Conservation (phyloP, 2,888 invertebrate species). For the Mesorhabditis spiculigera region DNA sequence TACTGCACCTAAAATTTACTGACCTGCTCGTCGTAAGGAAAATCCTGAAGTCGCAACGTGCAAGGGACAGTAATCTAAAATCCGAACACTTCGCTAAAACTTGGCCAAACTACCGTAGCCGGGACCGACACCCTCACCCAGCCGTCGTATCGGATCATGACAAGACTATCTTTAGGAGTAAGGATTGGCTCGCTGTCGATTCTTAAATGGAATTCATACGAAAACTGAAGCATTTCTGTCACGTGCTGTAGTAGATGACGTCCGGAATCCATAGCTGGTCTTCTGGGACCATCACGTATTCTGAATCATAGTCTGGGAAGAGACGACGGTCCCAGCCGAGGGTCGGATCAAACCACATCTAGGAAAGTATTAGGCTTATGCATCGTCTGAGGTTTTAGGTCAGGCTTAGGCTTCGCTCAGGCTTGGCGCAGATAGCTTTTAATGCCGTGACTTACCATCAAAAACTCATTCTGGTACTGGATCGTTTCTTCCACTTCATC, state of each 20-base stretch:
- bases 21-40: background rate
- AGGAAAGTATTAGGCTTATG: background rate
- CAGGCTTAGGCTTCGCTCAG: too few relatives aligned
- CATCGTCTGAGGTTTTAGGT: too few relatives aligned
- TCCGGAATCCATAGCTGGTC: background rate
- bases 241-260: constrained; percentile 4
- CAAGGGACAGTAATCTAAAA: background rate
- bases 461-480: constrained; percentile 4
- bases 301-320: background rate
- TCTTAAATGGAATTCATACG: background rate
- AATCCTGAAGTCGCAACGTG: background rate
- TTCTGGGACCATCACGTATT: background rate
- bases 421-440: background rate
- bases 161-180: background rate
- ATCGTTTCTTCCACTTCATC: constrained; percentile 2
- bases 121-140: background rate
- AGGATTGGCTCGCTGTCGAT: background rate
- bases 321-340: background rate
- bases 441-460: background rate
- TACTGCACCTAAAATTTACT: background rate
- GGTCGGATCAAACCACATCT: background rate
- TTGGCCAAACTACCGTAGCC: background rate
- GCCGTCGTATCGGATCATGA: background rate
- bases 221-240: background rate
- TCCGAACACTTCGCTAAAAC: background rate